Conservation (phyloP, 2,113 vertebrate species). For the Anser brachyrhynchus region DNA sequence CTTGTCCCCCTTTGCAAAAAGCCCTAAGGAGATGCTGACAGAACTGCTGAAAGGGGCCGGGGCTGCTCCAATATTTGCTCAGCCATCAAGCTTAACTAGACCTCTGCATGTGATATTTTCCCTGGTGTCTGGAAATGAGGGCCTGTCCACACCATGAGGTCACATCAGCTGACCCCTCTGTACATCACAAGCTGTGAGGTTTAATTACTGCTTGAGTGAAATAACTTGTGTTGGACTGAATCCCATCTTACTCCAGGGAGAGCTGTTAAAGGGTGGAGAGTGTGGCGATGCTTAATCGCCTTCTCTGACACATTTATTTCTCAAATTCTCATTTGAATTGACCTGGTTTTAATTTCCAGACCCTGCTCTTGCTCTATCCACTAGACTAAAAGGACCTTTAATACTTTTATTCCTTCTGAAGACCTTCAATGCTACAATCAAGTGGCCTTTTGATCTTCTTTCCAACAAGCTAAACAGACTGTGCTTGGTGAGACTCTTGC, state of each 20-base stretch:
- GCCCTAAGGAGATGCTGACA: neutral
- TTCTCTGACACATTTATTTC: neutral
- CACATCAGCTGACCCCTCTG: neutral
- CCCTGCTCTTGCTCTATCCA: neutral
- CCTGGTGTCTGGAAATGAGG: neutral
- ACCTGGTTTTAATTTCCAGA: neutral
- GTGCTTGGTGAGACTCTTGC: neutral
- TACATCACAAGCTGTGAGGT: neutral
- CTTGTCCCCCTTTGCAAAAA: neutral
- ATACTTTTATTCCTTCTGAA: neutral
- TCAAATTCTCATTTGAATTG: neutral
- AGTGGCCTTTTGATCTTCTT: neutral
- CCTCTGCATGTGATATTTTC: rapidly evolving
- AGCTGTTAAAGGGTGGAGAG: neutral
- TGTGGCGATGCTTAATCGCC: neutral
- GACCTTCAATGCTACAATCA: neutral
- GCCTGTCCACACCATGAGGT: neutral
- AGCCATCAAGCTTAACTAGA: neutral
- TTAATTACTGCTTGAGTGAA: neutral
- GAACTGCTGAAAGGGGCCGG: neutral
- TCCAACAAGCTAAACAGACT: neutral
- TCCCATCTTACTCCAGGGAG: neutral
- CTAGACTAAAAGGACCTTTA: neutral
- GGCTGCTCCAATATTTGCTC: neutral
- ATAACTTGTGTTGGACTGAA: neutral